Conservation (phyloP, 2,888 invertebrate species). For the Melieria crassipennis region DNA sequence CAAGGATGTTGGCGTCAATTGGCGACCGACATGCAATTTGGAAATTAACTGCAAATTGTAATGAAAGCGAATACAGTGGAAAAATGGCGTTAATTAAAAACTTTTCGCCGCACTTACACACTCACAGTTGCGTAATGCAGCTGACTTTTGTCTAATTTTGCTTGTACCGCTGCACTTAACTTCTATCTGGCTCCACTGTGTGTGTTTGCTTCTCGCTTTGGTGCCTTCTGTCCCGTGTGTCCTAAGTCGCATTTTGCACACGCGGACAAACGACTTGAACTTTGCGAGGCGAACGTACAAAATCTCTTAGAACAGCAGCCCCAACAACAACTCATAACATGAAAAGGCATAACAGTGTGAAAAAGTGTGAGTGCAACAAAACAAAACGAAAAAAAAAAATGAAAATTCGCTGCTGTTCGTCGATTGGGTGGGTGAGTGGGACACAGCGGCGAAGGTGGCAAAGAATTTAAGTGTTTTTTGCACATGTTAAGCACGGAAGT, state of each 20-base stretch:
- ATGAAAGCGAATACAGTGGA: slow-evolving; percentile 28
- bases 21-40: slow-evolving; percentile 29
- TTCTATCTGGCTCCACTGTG: background rate
- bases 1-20: slow-evolving; percentile 15
- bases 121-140: background rate
- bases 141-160: background rate
- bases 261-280: background rate
- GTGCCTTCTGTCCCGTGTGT: background rate
- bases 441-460: background rate
- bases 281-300: no score
- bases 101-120: background rate
- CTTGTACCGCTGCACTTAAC: background rate
- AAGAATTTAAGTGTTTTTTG: slow-evolving; percentile 17
- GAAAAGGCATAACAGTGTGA: background rate
- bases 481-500: slow-evolving; percentile 19
- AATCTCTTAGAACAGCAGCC: background rate
- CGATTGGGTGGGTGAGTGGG: background rate
- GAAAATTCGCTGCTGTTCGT: no score
- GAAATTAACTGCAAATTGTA: slow-evolving; percentile 26
- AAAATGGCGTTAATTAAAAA: slow-evolving; percentile 33
- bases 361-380: background rate
- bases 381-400: background rate
- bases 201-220: no score
- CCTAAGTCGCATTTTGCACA: background rate
- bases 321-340: background rate